Conservation (phyloP, 1,140 invertebrate species). For the Macrobrachium nipponense region DNA sequence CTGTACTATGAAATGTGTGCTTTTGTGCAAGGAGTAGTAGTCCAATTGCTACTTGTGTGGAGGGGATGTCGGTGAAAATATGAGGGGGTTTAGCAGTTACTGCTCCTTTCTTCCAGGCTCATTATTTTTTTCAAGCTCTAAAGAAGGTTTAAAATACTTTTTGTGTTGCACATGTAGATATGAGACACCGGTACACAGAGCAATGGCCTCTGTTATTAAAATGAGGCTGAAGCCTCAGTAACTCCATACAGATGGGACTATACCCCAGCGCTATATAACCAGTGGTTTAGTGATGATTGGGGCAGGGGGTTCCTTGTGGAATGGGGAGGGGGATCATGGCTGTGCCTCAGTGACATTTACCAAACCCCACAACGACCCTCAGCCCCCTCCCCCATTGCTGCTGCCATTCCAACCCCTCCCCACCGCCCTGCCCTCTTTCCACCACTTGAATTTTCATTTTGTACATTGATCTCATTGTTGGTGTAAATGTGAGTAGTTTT, state of each 20-base stretch:
- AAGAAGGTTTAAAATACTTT: slow-evolving; percentile 49
- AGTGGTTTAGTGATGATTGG: slow-evolving; percentile 10
- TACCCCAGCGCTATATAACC: slow-evolving; percentile 32
- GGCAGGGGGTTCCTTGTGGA: slow-evolving; percentile 14
- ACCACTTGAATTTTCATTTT: slow-evolving; percentile 58
- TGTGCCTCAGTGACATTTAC: slow-evolving; percentile 16
- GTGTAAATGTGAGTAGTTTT: slow-evolving; percentile 62
- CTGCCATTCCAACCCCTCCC: slow-evolving; percentile 13
- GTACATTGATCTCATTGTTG: slow-evolving; percentile 64
- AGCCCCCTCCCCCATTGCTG: slow-evolving; percentile 16
- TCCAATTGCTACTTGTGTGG: background rate
- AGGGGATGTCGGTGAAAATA: background rate
- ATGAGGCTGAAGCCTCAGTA: background rate
- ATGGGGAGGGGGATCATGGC: slow-evolving; percentile 19
- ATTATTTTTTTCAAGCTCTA: slow-evolving; percentile 48
- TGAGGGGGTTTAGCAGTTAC: background rate
- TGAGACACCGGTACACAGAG: slow-evolving; percentile 21
- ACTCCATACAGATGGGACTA: slow-evolving; percentile 28
- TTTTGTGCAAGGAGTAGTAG: too few species aligned
- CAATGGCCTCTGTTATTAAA: slow-evolving; percentile 6
- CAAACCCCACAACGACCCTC: slow-evolving; percentile 54
- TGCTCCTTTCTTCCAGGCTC: slow-evolving; percentile 41
- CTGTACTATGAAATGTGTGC: too few species aligned
- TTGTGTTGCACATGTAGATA: slow-evolving; percentile 52
- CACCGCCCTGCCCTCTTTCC: slow-evolving; percentile 30